Evolutionary conservation across 1,140 invertebrate genomes (phyloP), one percentile per base, ranked within the genome.

Genomic region (Lucilia cuprina): DNA sequence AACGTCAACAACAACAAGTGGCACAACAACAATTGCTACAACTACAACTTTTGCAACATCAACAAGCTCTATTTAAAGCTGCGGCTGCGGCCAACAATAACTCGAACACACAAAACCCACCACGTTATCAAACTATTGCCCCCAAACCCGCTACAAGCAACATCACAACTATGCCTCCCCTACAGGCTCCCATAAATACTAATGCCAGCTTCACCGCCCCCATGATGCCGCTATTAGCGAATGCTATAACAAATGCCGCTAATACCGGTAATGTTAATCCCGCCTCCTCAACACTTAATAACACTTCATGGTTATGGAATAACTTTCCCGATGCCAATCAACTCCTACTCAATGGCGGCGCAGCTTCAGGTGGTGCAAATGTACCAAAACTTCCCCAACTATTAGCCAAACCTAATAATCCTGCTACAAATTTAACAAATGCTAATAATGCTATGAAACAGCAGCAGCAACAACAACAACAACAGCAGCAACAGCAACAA

Each of bases 311-410:
- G 89, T 85, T 90, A 70, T 90, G 89, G 89, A 90, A 89, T 70
- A 90, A 90, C 82, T 90, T 89, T 41, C 89, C 89, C 25, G 89
- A 90, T 78, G 65, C 88, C 34, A 88, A 86, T 84, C 88, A 90
- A 74, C 87, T 88, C 82, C 78, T 90, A 55, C 21, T 87, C 5
- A 90, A 90, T 25, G 89, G 89, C 1, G 88, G 85, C 9, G 85
- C 84, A 5, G 84, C 60, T 19, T 49, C 74, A 14, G 35, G 13
- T 7, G 74, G 47, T 21, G 35, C 21, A 21, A 25, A 49, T 74
- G 13, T 47, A 65, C 80, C 84, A 77, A 89, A 90, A 82, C 41
- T 89, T 75, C 88, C 88, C 9, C 89, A 89, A 74, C 83, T 85
- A 5, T 83, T 89, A 49, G 83, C 86, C 17, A 90, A 90, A 65